Conservation (phyloP, 1,140 invertebrate species). For the Oedothorax gibbosus region DNA sequence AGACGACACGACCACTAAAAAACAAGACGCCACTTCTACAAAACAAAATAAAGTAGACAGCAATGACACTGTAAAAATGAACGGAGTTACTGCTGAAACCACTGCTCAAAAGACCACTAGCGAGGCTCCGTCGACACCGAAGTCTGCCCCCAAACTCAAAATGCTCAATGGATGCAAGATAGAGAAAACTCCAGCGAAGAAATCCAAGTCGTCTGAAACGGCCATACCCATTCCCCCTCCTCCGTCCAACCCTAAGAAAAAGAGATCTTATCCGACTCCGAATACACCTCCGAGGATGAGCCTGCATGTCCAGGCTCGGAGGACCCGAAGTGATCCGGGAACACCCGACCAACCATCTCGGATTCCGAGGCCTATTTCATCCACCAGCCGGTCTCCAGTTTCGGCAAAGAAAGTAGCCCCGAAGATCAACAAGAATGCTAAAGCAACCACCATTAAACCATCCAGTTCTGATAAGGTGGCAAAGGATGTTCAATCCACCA, state of each 20-base stretch:
- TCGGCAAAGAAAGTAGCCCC: not conserved
- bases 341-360: constrained; percentile 43
- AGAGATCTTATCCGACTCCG: constrained; percentile 45
- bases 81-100: not conserved
- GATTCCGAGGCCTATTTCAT: constrained; percentile 38
- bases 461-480: not conserved
- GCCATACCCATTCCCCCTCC: not conserved
- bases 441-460: constrained; percentile 1
- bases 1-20: not conserved
- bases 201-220: not conserved
- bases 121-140: not conserved
- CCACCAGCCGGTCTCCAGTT: not conserved
- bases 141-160: not conserved
- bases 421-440: constrained; percentile 5
- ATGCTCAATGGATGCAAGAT: not conserved
- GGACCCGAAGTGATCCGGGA: constrained; percentile 54
- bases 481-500: not conserved
- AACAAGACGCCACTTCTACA: not conserved
- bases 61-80: no score
- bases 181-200: constrained; percentile 20
- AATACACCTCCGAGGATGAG: constrained; percentile 54
- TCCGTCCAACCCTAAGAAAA: not conserved
- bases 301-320: constrained; percentile 26
- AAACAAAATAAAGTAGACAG: no score
- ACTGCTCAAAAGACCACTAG: no score